Base-by-base conservation (phyloP, 2,888 invertebrate species). In the Drosophila koepferae region DNA sequence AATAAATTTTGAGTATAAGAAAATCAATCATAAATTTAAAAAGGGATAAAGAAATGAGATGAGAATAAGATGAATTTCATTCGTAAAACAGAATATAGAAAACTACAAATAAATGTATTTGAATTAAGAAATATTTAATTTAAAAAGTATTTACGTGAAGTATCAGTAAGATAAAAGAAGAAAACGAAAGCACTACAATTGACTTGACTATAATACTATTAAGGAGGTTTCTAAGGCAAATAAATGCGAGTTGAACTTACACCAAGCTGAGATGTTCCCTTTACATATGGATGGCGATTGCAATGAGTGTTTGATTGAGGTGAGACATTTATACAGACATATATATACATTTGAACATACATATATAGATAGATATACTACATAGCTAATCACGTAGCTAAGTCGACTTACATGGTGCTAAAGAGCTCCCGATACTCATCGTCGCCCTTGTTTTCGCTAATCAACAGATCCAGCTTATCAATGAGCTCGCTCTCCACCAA, bases 391-490 rank as follows among this genome's bases (percentile, higher is more conserved):
- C 36, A 49, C 12, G 20, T 2, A 12, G 12, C n/a, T 12, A 18
- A 18, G 36, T 14, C 16, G 68, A 96, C 98, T 97, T 94, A 98
- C 98, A 98, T 98, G 62, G 98, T 97, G 90, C 98, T 97, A 92
- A 99, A 99, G n/a, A 99, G 95, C 74, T 97, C 95, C 71, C 97
- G 94, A 91, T 98, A 99, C 91, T 98, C 97, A 90, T 97, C 97
- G 86, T 99, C 98, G 0, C 98, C 98, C 91, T 98, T 98, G 92
- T 98, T 98, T 90, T 98, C 97, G 68, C 98, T 98, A 53, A 99
- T 97, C 34, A 98, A 94, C 75, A 97, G 96, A 93, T 99, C 99
- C 81, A 98, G 94, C 91, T 98, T 98, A 91, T 99, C 98, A 59
- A 99, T 98, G 6, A 99, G 94, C 82, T 98, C 98, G 23, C 97